A percentile compares a stretch with the other conserved stretches of the same genome.
Conservation (phyloP, 1,140 invertebrate species). For the Drosophila serrata region DNA sequence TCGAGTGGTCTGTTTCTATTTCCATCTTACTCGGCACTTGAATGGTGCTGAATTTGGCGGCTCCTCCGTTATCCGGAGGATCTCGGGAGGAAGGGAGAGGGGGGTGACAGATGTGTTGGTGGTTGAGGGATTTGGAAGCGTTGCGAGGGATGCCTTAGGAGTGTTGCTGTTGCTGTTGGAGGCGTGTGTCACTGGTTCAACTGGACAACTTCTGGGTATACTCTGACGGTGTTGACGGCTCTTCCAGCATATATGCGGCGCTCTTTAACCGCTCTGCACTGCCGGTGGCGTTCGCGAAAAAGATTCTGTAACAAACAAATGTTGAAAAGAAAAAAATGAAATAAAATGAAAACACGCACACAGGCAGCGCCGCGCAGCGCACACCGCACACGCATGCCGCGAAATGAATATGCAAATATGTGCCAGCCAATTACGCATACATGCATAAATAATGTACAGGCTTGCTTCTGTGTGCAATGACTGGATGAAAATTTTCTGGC, state of each 20-base stretch:
- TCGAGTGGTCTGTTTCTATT: constrained; percentile 84
- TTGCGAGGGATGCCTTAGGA: background rate
- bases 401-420: constrained; percentile 21
- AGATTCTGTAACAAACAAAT: constrained; percentile 22
- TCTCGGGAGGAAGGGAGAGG: constrained; percentile 3
- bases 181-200: constrained; percentile 5
- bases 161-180: background rate
- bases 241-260: constrained; percentile 9
- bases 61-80: constrained; percentile 30
- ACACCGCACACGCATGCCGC: background rate
- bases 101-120: background rate
- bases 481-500: constrained; percentile 28
- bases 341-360: background rate
- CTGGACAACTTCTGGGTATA: background rate
- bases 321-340: too few relatives aligned
- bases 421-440: constrained; percentile 23
- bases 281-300: constrained; percentile 16
- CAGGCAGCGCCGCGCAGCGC: background rate
- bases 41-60: constrained; percentile 49
- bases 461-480: constrained; percentile 27
- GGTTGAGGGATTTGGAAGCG: background rate
- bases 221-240: background rate
- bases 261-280: constrained; percentile 1
- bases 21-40: constrained; percentile 83
- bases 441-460: constrained; percentile 21